Evolutionary conservation across 2,797 vertebrate genomes (phyloP).

Genomic region (Oreochromis grahami): DNA sequence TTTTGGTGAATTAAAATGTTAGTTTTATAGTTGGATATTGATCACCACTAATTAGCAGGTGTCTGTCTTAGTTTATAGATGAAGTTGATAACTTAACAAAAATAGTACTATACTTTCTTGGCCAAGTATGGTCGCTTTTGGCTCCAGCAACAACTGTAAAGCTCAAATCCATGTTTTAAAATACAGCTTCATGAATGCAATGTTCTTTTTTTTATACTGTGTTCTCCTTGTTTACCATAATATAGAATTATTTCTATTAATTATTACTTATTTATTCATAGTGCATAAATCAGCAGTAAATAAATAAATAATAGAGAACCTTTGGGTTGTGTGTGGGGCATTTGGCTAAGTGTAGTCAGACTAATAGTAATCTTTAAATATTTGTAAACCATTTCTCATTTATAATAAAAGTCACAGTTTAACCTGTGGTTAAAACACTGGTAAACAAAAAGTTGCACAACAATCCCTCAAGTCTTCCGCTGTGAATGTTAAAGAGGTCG

Average conservation of each 20-base stretch:
- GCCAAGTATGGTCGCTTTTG: fast-evolving
- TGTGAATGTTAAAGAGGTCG: background rate
- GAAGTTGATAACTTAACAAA: background rate
- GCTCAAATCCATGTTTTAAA: background rate
- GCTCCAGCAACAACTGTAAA: background rate
- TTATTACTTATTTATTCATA: background rate
- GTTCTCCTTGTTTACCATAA: background rate
- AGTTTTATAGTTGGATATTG: fast-evolving
- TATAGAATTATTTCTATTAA: background rate
- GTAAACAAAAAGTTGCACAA: background rate
- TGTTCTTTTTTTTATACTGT: fast-evolving
- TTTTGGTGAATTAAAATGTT: background rate
- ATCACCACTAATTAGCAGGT: background rate
- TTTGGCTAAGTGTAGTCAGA: fast-evolving
- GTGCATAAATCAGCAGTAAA: background rate
- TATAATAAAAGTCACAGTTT: background rate
- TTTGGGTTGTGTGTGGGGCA: background rate
- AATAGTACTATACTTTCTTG: too few relatives aligned
- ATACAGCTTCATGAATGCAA: background rate
- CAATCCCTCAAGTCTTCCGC: background rate
- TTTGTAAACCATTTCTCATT: background rate
- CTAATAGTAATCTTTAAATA: background rate
- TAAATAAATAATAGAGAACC: background rate
- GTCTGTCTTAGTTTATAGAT: background rate
- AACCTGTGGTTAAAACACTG: background rate